Base-by-base conservation (phyloP, 2,888 invertebrate species). In the Macroteleia sp. region DNA sequence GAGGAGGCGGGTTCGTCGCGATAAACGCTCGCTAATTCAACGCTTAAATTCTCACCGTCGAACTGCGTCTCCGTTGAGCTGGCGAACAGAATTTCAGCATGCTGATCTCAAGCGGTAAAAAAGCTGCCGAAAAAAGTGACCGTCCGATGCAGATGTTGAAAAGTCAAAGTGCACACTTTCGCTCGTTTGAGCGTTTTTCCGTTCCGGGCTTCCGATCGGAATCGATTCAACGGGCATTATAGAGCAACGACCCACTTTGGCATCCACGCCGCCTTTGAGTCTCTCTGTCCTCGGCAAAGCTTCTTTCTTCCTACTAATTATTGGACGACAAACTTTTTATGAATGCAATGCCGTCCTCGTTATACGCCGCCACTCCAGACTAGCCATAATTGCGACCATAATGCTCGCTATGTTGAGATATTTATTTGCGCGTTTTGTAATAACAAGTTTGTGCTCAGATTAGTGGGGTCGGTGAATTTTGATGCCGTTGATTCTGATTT, bases 41-140 rank as follows among this genome's bases (percentile, higher is more conserved):
- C 48, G 78, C 75, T 73, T 71, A 79, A 76, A 80, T 82, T 81
- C 86, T 86, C 92, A 92, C 92, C 91, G 69, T 79, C 36, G 69
- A 22, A 82, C 92, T 92, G 85, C 93, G 92, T 84, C 93, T 92
- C 87, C 92, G 92, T 79, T 93, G 92, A 83, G 92, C 92, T 85
- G 93, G 93, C 83, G 93, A 93, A 86, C 94, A 94, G 88, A 94
- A 93, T 92, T 94, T 94, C 91, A 93, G 91, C 94, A 94, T 94
- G 69, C 81, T 82, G 74, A 77, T 79, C 50, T 67, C 50, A 10
- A n/a, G 20, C 19, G 54, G 56, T 8, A 50, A 57, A 67, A 56
- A 44, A 19, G 20, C 30, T 22, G 28, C n/a, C 25, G 14, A 20
- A 54, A 77, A 71, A 64, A 62, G 25, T 42, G 48, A 16, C 57